Base-by-base conservation (phyloP, 2,113 vertebrate genomes). In the Struthidea cinerea region DNA sequence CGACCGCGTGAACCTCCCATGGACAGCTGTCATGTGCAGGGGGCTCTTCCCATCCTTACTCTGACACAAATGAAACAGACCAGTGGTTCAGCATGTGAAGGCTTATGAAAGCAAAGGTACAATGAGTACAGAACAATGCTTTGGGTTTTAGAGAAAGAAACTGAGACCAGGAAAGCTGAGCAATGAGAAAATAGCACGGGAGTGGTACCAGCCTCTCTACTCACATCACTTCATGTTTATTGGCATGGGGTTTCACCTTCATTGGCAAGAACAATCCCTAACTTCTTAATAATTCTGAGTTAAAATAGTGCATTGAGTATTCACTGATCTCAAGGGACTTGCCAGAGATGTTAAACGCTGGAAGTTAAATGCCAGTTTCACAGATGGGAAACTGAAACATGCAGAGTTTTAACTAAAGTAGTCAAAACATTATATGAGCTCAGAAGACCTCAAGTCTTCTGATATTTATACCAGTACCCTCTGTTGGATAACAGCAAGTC, bases 1-100 rank as follows among this genome's bases (percentile, higher is more conserved):
- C 0, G 99, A 99, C 35, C 99, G 98, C 0, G 99, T 99, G 96
- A 99, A 99, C 71, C 99, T 98, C 14, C 99, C 99, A 1, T 99
- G 99, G 57, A 99, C 99, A 2, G 99, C 99, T 1, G 99, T 99
- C 99, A 99, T 99, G 94, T 99, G 99, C 69, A 99, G 97, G 1
- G 99, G 99, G 96, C 99, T 99, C 98, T 99, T 99, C 63, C 99
- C 99, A 28, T 99, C 99, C 74, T 99, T 99, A 96, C 99, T 99
- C 99, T 99, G 89, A 70, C 49, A 94, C 91, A 90, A 94, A 94
- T 44, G 17, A 53, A 96, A 56, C 8, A 59, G 28, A 89, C 11
- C 69, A 47, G 13, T 4, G 0, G 19, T 16, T 74, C 13, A 84
- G 20, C 44, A 47, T 1, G 8, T 44, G 60, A 49, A 53, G 33